These are phyloP conservation scores for Anolis carolinensis DNA, from an alignment of 2,113 vertebrate species.

Conservation along the genomic window DNA sequence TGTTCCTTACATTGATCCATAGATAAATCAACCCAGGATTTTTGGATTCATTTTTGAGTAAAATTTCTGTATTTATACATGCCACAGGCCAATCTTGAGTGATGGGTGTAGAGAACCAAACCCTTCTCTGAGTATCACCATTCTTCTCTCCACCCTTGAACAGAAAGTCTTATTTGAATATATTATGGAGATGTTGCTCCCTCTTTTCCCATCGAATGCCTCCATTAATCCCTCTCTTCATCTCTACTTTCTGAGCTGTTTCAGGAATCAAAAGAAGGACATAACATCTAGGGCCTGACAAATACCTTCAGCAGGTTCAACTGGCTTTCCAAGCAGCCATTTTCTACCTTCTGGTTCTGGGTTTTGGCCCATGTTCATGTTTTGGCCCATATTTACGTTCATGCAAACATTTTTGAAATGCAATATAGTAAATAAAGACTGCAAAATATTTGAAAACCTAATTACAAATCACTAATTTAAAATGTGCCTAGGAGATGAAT, in stretches of 20 bases:
- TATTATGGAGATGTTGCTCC: not conserved
- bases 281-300: not conserved
- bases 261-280: not conserved
- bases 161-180: not conserved
- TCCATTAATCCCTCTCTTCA: not conserved
- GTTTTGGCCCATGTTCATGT: not conserved
- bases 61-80: no score
- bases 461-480: not conserved
- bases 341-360: not conserved
- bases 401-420: not conserved
- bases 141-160: no score
- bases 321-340: not conserved
- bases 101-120: not conserved
- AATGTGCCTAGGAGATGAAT: fast-evolving
- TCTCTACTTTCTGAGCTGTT: not conserved
- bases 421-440: not conserved
- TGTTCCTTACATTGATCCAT: no score
- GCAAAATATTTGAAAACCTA: not conserved
- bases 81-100: not conserved
- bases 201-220: not conserved
- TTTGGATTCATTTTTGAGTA: no score
- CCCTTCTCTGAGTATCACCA: not conserved
- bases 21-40: no score
- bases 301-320: not conserved
- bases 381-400: not conserved